These are phyloP conservation scores for Pseudomugil tenellus DNA, from an alignment of 2,797 vertebrate species.

Conservation along the genomic window DNA sequence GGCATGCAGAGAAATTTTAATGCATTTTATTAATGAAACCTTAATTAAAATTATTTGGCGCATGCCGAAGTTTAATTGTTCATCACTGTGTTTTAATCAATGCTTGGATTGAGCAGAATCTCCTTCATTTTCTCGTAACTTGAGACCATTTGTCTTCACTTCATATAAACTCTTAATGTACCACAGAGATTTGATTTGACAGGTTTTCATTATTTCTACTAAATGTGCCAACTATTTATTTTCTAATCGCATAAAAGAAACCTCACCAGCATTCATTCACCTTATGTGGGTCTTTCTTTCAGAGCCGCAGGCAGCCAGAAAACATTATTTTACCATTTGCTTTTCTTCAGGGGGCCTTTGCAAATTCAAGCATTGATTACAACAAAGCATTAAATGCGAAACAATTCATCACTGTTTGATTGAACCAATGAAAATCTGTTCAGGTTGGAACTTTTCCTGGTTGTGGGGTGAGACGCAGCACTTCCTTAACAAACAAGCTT, in stretches of 20 bases:
- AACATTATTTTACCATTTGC: conserved; percentile 32
- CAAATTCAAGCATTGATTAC: conserved; percentile 49
- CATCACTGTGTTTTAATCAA: no score
- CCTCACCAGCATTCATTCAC: conserved; percentile 15
- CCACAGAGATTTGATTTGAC: not conserved
- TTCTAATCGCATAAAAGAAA: conserved; percentile 18
- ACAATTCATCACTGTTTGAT: conserved; percentile 46
- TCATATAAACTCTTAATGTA: not conserved
- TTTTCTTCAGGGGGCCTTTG: conserved; percentile 21
- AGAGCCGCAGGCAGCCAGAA: conserved; percentile 30
- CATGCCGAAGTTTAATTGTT: no score
- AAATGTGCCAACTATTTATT: conserved; percentile 12
- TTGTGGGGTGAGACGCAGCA: conserved; percentile 10
- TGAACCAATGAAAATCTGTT: conserved; percentile 37
- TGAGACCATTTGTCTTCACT: not conserved
- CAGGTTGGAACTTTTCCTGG: conserved; percentile 10
- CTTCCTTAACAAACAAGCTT: conserved; percentile 4
- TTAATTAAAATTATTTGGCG: no score
- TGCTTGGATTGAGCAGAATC: not conserved
- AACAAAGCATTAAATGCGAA: conserved; percentile 36
- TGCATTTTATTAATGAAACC: no score
- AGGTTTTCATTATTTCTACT: conserved; percentile 7
- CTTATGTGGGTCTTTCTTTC: conserved; percentile 16
- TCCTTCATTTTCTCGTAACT: not conserved
- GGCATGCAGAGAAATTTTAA: no score